These are phyloP conservation scores for Orchesella cincta DNA, from an alignment of 1,140 invertebrate species.

Conservation along the genomic window DNA sequence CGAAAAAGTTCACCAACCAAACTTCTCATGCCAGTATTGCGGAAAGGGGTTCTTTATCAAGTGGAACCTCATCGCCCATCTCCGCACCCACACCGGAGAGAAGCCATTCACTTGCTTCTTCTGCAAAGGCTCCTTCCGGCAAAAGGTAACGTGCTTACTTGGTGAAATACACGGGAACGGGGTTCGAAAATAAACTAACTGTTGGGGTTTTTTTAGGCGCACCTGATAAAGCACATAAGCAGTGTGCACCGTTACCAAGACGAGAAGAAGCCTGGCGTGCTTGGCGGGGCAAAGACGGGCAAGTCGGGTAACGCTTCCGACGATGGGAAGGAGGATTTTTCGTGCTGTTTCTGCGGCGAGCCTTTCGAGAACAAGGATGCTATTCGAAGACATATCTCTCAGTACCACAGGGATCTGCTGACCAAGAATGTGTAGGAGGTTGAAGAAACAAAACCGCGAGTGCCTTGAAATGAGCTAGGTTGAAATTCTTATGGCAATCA, in stretches of 20 bases:
- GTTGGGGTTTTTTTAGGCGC: constrained; percentile 38
- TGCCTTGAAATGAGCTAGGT: background rate
- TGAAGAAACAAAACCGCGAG: background rate
- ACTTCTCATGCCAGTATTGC: constrained; percentile 51
- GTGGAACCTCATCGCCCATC: constrained; percentile 55
- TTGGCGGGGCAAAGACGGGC: constrained; percentile 19
- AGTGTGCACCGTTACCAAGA: constrained; percentile 50
- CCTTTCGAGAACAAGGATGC: constrained; percentile 50
- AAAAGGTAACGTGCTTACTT: constrained; percentile 52
- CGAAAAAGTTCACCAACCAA: constrained; percentile 51
- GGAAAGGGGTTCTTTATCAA: constrained; percentile 51
- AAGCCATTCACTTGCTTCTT: constrained; percentile 62
- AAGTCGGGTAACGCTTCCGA: constrained; percentile 40
- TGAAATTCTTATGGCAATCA: background rate
- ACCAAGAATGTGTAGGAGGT: constrained; percentile 27
- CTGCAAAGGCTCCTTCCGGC: constrained; percentile 60
- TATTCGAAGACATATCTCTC: constrained; percentile 49
- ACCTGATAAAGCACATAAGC: constrained; percentile 50
- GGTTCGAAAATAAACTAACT: background rate
- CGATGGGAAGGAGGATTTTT: constrained; percentile 48
- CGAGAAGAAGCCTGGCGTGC: constrained; percentile 34
- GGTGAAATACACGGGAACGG: background rate
- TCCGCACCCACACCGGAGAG: constrained; percentile 59
- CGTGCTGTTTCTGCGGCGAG: constrained; percentile 51
- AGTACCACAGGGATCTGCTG: constrained; percentile 50